Conservation (phyloP, 92 coral and sea anemone genomes). For the Porites divaricata region DNA sequence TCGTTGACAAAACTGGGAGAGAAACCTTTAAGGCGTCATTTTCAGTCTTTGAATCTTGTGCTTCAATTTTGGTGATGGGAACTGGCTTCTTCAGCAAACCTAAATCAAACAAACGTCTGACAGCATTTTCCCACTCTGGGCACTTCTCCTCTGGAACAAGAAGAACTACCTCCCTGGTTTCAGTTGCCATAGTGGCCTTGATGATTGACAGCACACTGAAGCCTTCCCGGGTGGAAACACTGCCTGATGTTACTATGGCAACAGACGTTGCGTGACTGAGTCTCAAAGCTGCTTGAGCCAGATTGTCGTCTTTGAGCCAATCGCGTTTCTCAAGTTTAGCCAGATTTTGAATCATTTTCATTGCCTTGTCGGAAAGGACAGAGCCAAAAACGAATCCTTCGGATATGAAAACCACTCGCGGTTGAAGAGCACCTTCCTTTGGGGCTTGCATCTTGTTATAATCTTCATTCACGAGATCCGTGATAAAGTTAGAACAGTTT, state of each 20-base stretch:
- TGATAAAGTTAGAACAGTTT: conserved; percentile 18
- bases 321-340: conserved; percentile 2
- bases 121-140: conserved; percentile 12
- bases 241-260: conserved; percentile 20
- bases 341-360: conserved; percentile 11
- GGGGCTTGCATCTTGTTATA: conserved; percentile 16
- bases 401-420: conserved; percentile 18
- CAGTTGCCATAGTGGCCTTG: conserved; percentile 29
- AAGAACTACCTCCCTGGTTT: not conserved
- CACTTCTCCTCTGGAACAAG: conserved; percentile 18
- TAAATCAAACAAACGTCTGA: conserved; percentile 1
- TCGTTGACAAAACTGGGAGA: conserved; percentile 7
- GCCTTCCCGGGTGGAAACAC: conserved; percentile 5
- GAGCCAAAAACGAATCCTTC: conserved; percentile 22
- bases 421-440: not conserved
- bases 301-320: not conserved
- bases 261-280: conserved; percentile 33
- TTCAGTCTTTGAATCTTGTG: not conserved
- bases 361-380: conserved; percentile 22
- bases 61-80: not conserved
- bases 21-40: not conserved
- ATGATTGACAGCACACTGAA: conserved; percentile 35
- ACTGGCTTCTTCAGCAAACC: conserved; percentile 18
- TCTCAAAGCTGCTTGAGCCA: conserved; percentile 17
- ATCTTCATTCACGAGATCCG: conserved; percentile 22